Evolutionary conservation across 2,888 invertebrate genomes (phyloP).

Genomic region (Stenurella melanura): DNA sequence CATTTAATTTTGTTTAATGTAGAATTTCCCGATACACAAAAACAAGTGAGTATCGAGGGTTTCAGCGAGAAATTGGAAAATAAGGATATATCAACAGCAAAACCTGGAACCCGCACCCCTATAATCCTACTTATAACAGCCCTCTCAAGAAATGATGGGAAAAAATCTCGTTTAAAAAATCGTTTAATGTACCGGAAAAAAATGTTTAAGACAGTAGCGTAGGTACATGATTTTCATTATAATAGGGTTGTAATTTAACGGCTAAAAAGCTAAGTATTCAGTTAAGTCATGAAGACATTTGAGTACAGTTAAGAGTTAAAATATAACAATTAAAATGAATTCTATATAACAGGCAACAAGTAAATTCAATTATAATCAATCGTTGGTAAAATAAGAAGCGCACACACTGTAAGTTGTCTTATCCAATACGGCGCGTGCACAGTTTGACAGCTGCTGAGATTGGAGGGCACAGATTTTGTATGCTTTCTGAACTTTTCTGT

Average conservation of each 20-base stretch:
- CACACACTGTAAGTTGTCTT: too few relatives aligned
- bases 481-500: too few relatives aligned
- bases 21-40: background rate
- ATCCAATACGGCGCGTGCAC: too few relatives aligned
- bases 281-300: too few relatives aligned
- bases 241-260: background rate
- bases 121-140: slow-evolving; percentile 29
- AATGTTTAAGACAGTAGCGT: slow-evolving; percentile 25
- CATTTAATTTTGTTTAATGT: background rate
- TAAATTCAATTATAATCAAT: too few relatives aligned
- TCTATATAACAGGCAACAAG: too few relatives aligned
- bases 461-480: too few relatives aligned
- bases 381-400: too few relatives aligned
- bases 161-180: slow-evolving; percentile 33
- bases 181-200: slow-evolving; percentile 36
- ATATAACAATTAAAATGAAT: too few relatives aligned
- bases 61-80: background rate
- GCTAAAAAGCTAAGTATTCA: too few relatives aligned
- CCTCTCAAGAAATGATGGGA: slow-evolving; percentile 12
- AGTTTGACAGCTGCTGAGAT: too few relatives aligned
- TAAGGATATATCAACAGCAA: background rate
- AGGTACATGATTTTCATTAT: background rate
- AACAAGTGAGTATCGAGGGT: slow-evolving; percentile 14
- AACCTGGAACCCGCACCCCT: slow-evolving; percentile 21
- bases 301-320: too few relatives aligned